Evolutionary conservation across 2,113 vertebrate genomes (phyloP).

Genomic region (Hoplias malabaricus): DNA sequence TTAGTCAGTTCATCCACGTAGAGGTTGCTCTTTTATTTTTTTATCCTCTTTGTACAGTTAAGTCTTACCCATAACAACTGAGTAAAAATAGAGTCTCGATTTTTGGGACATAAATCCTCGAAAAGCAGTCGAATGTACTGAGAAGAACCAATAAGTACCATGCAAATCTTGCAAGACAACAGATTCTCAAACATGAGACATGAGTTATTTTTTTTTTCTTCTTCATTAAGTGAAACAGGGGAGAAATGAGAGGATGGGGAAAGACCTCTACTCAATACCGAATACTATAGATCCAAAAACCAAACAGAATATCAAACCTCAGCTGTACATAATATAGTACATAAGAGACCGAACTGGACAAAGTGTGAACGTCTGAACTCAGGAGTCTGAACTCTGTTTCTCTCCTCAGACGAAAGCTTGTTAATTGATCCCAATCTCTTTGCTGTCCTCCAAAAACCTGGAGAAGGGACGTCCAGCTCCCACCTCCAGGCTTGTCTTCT

Average conservation of each 20-base stretch:
- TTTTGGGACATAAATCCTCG: constrained; percentile 67
- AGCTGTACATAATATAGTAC: constrained; percentile 80
- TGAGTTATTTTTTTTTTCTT: too few relatives aligned
- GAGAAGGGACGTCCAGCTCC: constrained; percentile 87
- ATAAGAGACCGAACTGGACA: constrained; percentile 74
- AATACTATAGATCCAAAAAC: constrained; percentile 78
- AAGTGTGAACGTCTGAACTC: constrained; percentile 67
- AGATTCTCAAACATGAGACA: constrained; percentile 83
- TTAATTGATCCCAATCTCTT: constrained; percentile 98
- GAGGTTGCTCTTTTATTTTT: constrained; percentile 51
- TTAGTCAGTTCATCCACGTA: constrained; percentile 67
- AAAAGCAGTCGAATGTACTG: constrained; percentile 81
- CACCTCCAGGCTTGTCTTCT: constrained; percentile 85
- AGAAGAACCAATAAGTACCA: constrained; percentile 81
- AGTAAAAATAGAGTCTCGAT: constrained; percentile 72
- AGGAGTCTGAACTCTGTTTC: constrained; percentile 58
- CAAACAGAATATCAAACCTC: constrained; percentile 73
- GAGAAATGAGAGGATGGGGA: constrained; percentile 73
- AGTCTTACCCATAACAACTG: constrained; percentile 65
- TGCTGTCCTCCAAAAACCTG: constrained; percentile 97
- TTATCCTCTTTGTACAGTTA: constrained; percentile 44
- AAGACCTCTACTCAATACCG: constrained; percentile 79
- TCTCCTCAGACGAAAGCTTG: constrained; percentile 52
- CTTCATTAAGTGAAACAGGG: constrained; percentile 74
- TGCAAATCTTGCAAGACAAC: constrained; percentile 85